Base-by-base conservation (phyloP, 2,888 invertebrate species). In the Eristalinus sepulchralis region DNA sequence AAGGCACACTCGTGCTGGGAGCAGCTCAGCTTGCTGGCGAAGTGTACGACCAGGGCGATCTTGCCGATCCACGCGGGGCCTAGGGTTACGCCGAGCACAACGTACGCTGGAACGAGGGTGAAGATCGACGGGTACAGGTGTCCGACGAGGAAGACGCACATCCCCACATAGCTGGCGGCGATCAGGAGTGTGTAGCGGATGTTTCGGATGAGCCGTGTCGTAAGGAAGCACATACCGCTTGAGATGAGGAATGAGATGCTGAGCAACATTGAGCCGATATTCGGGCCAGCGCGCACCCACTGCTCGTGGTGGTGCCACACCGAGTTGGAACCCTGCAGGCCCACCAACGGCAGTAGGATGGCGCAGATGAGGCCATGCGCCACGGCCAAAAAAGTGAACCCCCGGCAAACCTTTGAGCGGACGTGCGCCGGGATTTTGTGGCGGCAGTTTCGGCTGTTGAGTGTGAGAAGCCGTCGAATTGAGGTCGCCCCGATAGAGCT, bases 401-500 rank as follows among this genome's bases (percentile, higher is more conserved):
- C 91, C 39, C 90, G 91, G 83, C 91, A 90, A 17, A 92, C 90
- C 85, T 90, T 91, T 9, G 90, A 90, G 0, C 92, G 89, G n/a
- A 93, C 90, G 73, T 93, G 91, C 63, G 90, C 89, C 33, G 92
- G 92, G 82, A 92, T 91, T 88, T 92, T 92, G 88, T 93, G 91
- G 10, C 92, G 90, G 84, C 92, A 91, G 73, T 90, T 91, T 36
- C 94, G 93, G 71, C 94, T 94, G 66, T 94, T 94, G 36, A 93
- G 93, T 0, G 96, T 95, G 71, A 97, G 94, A 13, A 97, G 93
- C 0, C 96, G 94, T 3, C 96, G 94, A 10, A 97, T 96, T 0
- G 97, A 97, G 0, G 96, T 96, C 0, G 96, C 96, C 1, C 96
- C 96, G 34, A 96, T 95, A 0, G 96, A 96, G 66, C 96, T 96